A percentile compares a stretch with the other conserved stretches of the same genome.
These are phyloP conservation scores for Hypanus sabinus DNA, from an alignment of 2,113 vertebrate species.

Conservation along the genomic window DNA sequence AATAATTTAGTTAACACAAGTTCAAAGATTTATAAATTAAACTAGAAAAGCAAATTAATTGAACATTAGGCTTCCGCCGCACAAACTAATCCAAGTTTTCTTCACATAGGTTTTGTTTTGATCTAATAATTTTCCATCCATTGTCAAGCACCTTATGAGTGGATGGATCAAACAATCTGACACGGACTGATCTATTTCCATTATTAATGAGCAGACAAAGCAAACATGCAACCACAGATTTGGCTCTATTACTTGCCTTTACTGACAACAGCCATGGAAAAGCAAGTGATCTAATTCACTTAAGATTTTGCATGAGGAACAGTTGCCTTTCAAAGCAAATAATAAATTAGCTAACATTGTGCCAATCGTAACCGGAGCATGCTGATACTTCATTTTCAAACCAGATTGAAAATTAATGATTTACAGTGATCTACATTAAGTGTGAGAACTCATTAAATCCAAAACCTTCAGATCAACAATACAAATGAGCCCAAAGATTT, in stretches of 20 bases:
- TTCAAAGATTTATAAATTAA: not conserved
- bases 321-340: not conserved
- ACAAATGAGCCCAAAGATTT: not conserved
- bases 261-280: not conserved
- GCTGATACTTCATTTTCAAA: not conserved
- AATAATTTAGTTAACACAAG: not conserved
- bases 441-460: not conserved
- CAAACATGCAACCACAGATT: not conserved
- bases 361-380: not conserved
- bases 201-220: not conserved
- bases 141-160: not conserved
- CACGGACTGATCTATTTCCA: not conserved
- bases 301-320: not conserved
- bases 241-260: not conserved
- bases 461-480: not conserved
- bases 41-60: not conserved
- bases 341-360: not conserved
- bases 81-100: slow-evolving; percentile 6
- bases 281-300: not conserved
- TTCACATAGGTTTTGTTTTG: not conserved
- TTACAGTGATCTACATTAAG: not conserved
- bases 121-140: slow-evolving; percentile 21
- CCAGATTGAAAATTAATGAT: not conserved
- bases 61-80: not conserved
- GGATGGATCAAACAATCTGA: slow-evolving; percentile 9